Conservation (phyloP, 92 coral and sea anemone genomes). For the Paragorgia papillata region DNA sequence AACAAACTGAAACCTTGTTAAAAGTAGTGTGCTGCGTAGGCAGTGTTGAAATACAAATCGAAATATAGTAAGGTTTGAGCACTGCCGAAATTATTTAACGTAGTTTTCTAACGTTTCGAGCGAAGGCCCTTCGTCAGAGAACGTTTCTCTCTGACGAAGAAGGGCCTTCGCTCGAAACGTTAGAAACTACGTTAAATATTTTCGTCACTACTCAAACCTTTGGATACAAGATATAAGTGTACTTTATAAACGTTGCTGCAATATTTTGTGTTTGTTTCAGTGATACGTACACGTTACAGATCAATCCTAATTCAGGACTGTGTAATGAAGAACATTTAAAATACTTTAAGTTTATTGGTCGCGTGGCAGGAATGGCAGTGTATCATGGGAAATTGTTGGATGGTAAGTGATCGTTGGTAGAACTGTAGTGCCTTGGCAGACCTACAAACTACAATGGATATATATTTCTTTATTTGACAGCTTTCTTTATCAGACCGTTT, state of each 20-base stretch:
- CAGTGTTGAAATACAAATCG: no score
- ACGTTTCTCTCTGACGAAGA: no score
- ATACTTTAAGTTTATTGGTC: conserved; percentile 96
- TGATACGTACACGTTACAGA: conserved; percentile 96
- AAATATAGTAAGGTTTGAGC: no score
- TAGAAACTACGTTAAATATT: no score
- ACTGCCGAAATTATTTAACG: no score
- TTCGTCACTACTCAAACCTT: no score
- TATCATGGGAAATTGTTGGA: conserved; percentile 95
- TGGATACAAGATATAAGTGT: no score
- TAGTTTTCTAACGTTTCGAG: no score
- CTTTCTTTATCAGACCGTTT: conserved; percentile 95
- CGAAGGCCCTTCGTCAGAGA: no score
- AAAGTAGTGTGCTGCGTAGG: no score
- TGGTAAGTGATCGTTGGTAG: conserved; percentile 60
- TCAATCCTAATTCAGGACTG: conserved; percentile 96
- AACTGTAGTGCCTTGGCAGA: neutral
- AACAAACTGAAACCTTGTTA: no score
- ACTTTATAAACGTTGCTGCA: neutral
- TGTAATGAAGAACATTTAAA: conserved; percentile 96
- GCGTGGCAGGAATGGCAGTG: conserved; percentile 99
- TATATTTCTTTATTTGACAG: conserved; percentile 30
- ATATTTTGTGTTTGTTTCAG: conserved; percentile 47
- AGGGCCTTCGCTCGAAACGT: no score
- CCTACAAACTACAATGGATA: neutral